Evolutionary conservation across 2,797 vertebrate species (phyloP), one percentile per base, ranked within the genome.

Genomic region (Neosalanx taihuensis): DNA sequence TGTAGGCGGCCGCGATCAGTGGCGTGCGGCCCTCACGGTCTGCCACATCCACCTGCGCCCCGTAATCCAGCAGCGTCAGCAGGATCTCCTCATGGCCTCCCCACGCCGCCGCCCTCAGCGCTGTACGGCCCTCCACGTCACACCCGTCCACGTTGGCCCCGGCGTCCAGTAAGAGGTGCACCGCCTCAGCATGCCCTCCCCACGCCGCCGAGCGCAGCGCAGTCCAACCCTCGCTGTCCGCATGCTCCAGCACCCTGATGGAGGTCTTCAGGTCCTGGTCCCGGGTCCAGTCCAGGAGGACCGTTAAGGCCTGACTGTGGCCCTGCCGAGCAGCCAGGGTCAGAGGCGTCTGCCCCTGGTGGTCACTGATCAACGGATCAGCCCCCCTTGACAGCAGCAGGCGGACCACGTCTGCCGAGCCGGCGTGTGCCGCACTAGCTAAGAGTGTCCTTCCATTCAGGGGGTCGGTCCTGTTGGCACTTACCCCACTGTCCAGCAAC

Each of bases 51-150:
- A 93, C 86, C 15, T 84, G 79, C 0, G 92, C 94, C 6, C 91
- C 89, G 3, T 90, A 89, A 61, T 81, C 77, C 51, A 95, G 67
- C 6, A 95, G 74, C 1, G 87, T 91, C 31, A 85, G 71, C 3
- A 93, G 85, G 1, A 94, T 91, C 73, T 92, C 92, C 66, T 94
- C 90, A 18, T 95, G 93, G 1, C 94, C 92, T 0, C 92, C 94
- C 94, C 94, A 95, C 0, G 94, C 92, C 0, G 94, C 94, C 10
- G 94, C 94, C 75, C 94, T 86, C 53, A 95, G 86, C 3, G 92
- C 94, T 0, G 93, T 95, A 5, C 94, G 88, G 0, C 92, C 92
- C n/a, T 93, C 92, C 0, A 76, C 56, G 20, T 94, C 94, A 0
- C 90, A 90, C 7, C 90, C 87, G 9, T 94, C 91, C 66, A 94